Percentiles rank a stretch among this genome's conserved stretches.
These are phyloP conservation scores for Falco rusticolus DNA, from an alignment of 2,797 vertebrate genomes.

Conservation along the genomic window DNA sequence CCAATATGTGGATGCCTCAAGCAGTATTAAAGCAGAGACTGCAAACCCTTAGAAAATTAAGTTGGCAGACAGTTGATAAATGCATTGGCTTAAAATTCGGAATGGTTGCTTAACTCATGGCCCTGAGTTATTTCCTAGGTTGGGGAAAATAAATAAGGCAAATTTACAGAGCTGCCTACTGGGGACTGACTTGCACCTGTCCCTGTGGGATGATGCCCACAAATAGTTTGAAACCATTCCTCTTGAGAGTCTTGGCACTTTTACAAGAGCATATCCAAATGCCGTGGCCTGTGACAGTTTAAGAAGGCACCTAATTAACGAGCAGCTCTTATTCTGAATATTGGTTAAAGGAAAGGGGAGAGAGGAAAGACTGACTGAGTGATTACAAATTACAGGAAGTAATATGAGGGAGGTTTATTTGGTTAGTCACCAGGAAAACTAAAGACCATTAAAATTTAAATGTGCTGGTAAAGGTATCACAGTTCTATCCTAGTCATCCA, in stretches of 20 bases:
- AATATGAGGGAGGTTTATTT: not conserved
- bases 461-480: not conserved
- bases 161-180: slow-evolving; percentile 36
- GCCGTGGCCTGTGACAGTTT: slow-evolving; percentile 3
- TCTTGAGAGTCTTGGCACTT: slow-evolving; percentile 49
- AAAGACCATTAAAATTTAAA: not conserved
- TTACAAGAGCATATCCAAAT: not conserved
- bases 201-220: slow-evolving; percentile 45
- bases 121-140: slow-evolving; percentile 39
- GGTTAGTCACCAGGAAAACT: slow-evolving; percentile 4
- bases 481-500: not conserved
- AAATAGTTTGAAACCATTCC: slow-evolving; percentile 46
- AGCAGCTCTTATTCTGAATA: slow-evolving; percentile 8
- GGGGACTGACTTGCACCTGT: slow-evolving; percentile 10
- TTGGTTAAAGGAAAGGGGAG: not conserved
- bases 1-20: not conserved
- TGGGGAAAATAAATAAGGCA: slow-evolving; percentile 48
- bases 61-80: not conserved
- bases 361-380: not conserved
- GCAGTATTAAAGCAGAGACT: not conserved
- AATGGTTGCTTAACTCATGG: not conserved
- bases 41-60: slow-evolving; percentile 16
- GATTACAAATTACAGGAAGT: slow-evolving; percentile 29
- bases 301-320: slow-evolving; percentile 29
- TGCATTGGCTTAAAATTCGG: slow-evolving; percentile 13